Conservation (phyloP, 30 jellyfish, hydroid and myxozoan genomes). For the Aurelia sp. region DNA sequence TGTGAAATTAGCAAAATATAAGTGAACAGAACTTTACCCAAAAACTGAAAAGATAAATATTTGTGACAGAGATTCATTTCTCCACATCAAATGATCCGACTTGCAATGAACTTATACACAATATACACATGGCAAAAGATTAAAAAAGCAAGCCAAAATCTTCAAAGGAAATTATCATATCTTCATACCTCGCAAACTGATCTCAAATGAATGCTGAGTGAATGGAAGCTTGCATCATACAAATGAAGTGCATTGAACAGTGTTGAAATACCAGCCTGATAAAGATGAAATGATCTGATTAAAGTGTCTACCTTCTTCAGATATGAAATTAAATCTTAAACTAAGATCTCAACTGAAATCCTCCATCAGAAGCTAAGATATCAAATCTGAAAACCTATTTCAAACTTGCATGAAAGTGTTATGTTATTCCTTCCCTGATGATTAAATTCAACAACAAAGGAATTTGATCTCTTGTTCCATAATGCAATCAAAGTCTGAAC, state of each 20-base stretch:
- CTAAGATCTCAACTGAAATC: no score
- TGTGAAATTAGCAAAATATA: background rate
- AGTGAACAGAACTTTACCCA: no score
- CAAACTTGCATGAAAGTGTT: no score
- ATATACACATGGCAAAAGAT: no score
- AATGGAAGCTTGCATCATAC: conserved; percentile 91
- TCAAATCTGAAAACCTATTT: no score
- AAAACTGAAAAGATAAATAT: background rate
- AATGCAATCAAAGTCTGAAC: no score
- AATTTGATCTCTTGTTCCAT: no score
- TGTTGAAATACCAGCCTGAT: conserved; percentile 91
- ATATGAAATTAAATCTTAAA: no score
- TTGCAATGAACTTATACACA: background rate
- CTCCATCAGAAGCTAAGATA: no score
- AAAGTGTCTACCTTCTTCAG: no score
- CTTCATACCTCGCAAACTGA: conserved; percentile 75
- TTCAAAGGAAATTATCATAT: background rate
- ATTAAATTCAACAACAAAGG: no score
- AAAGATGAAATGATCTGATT: background rate
- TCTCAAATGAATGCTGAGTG: conserved; percentile 81
- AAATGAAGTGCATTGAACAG: conserved; percentile 81
- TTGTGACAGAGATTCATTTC: background rate
- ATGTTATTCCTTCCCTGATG: no score
- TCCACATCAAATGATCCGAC: background rate
- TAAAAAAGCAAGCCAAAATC: background rate